phyloP scores from a whole-genome alignment of 2,797 vertebrate genomes.

The Phalloptychus januarius region DNA sequence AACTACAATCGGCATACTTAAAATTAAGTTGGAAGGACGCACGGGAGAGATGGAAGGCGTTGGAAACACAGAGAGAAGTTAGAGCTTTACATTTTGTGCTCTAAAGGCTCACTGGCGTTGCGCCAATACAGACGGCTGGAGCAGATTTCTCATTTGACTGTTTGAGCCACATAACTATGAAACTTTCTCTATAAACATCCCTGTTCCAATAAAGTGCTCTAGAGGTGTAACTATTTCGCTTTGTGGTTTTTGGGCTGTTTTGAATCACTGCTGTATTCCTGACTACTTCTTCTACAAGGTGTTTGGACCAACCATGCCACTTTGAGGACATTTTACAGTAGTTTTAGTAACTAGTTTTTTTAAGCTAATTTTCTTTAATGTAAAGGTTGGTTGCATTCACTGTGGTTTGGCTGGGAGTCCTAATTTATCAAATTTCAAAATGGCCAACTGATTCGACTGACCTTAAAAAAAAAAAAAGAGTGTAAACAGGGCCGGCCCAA shows the following conservation, averaged over 20 bases:
- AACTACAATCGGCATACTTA: conserved; percentile 50
- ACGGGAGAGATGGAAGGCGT: background rate
- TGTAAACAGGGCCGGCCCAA: too few species aligned
- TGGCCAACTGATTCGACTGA: background rate
- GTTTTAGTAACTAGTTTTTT: background rate
- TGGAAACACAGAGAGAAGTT: conserved; percentile 50
- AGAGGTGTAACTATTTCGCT: conserved; percentile 78
- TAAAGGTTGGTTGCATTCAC: background rate
- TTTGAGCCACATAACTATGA: conserved; percentile 75
- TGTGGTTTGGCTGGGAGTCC: background rate
- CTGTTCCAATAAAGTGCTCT: conserved; percentile 86
- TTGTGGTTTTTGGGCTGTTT: conserved; percentile 65
- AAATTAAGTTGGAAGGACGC: conserved; percentile 9
- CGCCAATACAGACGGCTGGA: conserved; percentile 68
- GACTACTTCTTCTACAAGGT: background rate
- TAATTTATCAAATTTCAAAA: background rate
- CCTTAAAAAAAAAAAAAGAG: background rate
- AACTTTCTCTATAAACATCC: conserved; percentile 81
- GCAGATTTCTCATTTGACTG: conserved; percentile 69
- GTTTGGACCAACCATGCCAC: background rate
- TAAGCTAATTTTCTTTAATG: background rate
- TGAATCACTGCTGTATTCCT: conserved; percentile 55
- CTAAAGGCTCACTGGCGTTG: conserved; percentile 65
- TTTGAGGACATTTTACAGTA: background rate
- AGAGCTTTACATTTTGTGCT: conserved; percentile 73